Percentiles rank a stretch among this genome's conserved stretches.
Evolutionary conservation across 2,888 invertebrate species (phyloP).

Genomic region (Agonopterix heracliana): DNA sequence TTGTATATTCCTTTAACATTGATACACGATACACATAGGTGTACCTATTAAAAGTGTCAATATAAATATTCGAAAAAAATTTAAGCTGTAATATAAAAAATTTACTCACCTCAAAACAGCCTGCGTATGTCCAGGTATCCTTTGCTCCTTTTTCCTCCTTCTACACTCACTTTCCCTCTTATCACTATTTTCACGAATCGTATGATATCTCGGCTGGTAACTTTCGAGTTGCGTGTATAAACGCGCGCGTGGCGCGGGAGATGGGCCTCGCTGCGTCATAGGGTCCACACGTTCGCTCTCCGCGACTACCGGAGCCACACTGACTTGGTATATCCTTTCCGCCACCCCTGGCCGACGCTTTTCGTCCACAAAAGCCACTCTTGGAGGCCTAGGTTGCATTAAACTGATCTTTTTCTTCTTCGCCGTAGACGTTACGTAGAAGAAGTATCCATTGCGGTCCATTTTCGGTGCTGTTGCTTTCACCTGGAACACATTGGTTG

Average conservation of each 20-base stretch:
- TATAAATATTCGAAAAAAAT: no score
- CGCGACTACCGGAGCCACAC: constrained; percentile 50
- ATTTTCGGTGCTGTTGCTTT: constrained; percentile 67
- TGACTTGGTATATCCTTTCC: constrained; percentile 43
- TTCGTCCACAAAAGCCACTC: constrained; percentile 62
- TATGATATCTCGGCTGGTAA: constrained; percentile 70
- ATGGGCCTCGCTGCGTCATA: constrained; percentile 54
- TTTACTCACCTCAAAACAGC: constrained; percentile 39
- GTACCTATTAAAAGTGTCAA: no score
- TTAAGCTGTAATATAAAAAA: no score
- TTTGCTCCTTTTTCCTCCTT: constrained; percentile 51
- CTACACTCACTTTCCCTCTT: constrained; percentile 65
- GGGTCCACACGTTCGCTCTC: constrained; percentile 45
- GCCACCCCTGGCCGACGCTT: constrained; percentile 55
- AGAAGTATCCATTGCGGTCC: constrained; percentile 71
- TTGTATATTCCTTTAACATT: no score
- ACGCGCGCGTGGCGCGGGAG: constrained; percentile 65
- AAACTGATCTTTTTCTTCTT: constrained; percentile 73
- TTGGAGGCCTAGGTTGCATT: constrained; percentile 68
- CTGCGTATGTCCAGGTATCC: constrained; percentile 47
- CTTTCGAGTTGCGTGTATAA: constrained; percentile 68
- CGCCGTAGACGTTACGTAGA: constrained; percentile 67
- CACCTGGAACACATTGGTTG: constrained; percentile 44
- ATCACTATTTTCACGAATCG: constrained; percentile 67
- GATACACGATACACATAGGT: no score